Evolutionary conservation across 2,888 invertebrate species (phyloP).

Genomic region (Leucania comma): DNA sequence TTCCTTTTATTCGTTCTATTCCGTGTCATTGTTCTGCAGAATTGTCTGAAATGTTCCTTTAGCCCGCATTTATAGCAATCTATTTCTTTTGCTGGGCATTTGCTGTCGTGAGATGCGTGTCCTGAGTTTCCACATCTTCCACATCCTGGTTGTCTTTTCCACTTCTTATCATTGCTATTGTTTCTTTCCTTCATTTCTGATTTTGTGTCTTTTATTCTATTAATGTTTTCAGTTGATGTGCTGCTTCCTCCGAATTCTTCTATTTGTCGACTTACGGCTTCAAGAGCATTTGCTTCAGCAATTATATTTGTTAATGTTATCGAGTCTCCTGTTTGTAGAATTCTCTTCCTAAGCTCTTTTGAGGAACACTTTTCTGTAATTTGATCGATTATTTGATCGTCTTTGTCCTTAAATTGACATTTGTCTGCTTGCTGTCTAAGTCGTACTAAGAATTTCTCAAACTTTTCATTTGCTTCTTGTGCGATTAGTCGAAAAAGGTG

Average conservation of each 20-base stretch:
- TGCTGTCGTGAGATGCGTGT: neutral
- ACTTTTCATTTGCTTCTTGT: neutral
- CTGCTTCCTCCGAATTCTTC: slow-evolving; percentile 1
- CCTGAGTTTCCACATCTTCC: neutral
- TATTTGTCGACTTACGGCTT: neutral
- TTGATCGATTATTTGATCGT: neutral
- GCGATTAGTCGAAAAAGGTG: neutral
- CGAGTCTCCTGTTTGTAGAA: neutral
- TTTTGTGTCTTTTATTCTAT: neutral
- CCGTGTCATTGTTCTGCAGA: neutral
- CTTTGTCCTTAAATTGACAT: neutral
- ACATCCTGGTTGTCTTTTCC: neutral
- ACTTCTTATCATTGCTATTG: neutral
- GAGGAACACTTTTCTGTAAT: neutral
- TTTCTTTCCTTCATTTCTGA: neutral
- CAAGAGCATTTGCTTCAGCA: neutral
- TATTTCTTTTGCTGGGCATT: neutral
- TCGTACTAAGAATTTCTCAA: neutral
- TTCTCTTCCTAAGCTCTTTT: neutral
- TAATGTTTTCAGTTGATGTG: slow-evolving; percentile 1
- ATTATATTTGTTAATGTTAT: neutral
- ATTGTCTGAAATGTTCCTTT: neutral
- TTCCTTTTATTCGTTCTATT: neutral
- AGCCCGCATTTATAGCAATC: neutral
- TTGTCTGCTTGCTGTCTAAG: neutral